Base-by-base conservation (phyloP, 92 coral and sea anemone species). In the Bergia puertoricense region DNA sequence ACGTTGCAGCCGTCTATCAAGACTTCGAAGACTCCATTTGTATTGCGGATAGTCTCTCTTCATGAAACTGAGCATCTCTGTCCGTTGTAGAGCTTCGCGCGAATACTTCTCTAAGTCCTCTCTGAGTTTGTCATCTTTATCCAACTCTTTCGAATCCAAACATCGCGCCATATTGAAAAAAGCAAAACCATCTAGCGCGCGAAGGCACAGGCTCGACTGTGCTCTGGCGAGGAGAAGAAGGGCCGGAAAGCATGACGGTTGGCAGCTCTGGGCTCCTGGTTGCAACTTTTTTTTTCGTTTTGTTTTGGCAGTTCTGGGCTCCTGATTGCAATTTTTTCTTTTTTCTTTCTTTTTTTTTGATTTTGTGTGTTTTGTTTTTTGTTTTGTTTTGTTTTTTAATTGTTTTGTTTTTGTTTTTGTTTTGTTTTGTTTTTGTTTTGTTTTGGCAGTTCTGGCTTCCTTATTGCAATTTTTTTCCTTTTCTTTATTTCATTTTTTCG, bases 71-170 rank as follows among this genome's bases (percentile, higher is more conserved):
- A 30, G 30, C 30, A 30, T 30, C 30, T 30, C 30, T 30, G 30
- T 69, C 74, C 74, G 74, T 69, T 69, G 74, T 69, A 69, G 74
- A 69, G 74, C 74, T 69, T 69, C 74, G 74, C 74, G 74, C 37
- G 74, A 30, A 30, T 30, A 30, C 30, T 30, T 30, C 30, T 30
- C 30, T 30, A 30, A 30, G 30, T 30, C 30, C 30, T 30, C 30
- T 30, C 30, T 30, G 30, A 30, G 30, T 30, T 30, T 30, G 30
- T 30, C 30, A 30, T 30, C 30, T 30, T 30, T 30, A 30, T 30
- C 30, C 30, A 30, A 30, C 30, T 30, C 30, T 30, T 30, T 69
- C 23, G 74, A 69, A 69, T 69, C 74, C 74, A 69, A 69, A 69
- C 16, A 69, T 69, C 16, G 74, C 74, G 36, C 74, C 74, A 69